A percentile compares a stretch with the other conserved stretches of the same genome.
Conservation (phyloP, 2,888 invertebrate genomes). For the Clistopyga incitator region DNA sequence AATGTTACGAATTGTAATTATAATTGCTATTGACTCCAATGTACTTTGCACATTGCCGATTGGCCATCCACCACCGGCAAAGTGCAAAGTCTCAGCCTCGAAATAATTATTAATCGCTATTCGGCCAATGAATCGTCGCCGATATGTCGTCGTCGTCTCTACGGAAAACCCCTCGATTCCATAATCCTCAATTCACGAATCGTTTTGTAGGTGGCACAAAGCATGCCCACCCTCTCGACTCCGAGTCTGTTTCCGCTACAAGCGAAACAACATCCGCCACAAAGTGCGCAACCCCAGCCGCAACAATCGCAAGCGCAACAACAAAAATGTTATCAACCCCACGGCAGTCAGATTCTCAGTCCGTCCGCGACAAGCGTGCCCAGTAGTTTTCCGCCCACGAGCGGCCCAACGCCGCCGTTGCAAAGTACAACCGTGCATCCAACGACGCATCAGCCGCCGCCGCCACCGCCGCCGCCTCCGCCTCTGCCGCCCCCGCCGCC, state of each 20-base stretch:
- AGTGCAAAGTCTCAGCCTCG: too few relatives aligned
- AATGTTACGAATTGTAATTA: too few relatives aligned
- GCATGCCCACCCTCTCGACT: constrained; percentile 76
- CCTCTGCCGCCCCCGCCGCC: constrained; percentile 11
- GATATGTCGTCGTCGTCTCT: neutral
- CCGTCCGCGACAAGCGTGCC: constrained; percentile 79
- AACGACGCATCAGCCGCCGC: constrained; percentile 66
- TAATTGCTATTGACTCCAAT: too few relatives aligned
- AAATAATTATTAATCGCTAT: too few relatives aligned
- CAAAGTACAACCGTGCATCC: constrained; percentile 68
- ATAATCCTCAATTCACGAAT: constrained; percentile 64
- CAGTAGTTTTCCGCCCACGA: constrained; percentile 74
- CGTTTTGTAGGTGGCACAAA: constrained; percentile 77
- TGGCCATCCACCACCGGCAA: too few relatives aligned
- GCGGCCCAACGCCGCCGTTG: constrained; percentile 62
- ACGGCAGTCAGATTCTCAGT: constrained; percentile 79
- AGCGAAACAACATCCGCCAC: constrained; percentile 54
- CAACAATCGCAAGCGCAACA: constrained; percentile 49
- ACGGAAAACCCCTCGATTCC: constrained; percentile 12
- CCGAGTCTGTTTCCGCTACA: constrained; percentile 67
- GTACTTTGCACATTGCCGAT: too few relatives aligned
- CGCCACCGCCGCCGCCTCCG: constrained; percentile 1
- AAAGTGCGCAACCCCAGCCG: constrained; percentile 68
- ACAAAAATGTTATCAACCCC: constrained; percentile 76
- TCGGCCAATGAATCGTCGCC: too few relatives aligned